These are phyloP conservation scores for Erpobdella octoculata DNA, from an alignment of 2,888 invertebrate species.

Conservation along the genomic window DNA sequence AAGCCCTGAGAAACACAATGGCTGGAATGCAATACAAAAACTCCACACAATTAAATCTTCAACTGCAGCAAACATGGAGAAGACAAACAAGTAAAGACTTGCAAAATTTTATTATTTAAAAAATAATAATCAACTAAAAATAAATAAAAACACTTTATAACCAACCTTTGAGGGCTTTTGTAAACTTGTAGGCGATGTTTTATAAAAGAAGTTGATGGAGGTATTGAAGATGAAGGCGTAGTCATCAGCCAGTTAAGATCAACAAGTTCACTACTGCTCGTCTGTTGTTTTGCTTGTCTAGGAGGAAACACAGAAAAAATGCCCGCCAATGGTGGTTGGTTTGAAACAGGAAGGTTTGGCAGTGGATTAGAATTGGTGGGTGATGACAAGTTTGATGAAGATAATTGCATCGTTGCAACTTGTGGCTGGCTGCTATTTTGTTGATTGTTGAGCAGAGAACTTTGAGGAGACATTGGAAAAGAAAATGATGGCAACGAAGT, in stretches of 20 bases:
- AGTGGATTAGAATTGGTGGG: no score
- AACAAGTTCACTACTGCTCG: background rate
- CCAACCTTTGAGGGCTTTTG: conserved; percentile 14
- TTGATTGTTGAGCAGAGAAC: background rate
- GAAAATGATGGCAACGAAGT: background rate
- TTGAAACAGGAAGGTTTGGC: no score
- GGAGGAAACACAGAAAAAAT: background rate
- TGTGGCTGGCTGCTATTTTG: background rate
- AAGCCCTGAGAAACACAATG: no score
- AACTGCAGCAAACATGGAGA: no score
- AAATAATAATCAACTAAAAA: background rate
- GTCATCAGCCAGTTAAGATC: background rate
- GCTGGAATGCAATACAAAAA: no score
- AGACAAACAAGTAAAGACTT: no score
- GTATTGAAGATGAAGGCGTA: background rate
- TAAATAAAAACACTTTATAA: background rate
- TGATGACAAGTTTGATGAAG: no score
- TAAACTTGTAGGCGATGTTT: conserved; percentile 3
- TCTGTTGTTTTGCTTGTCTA: background rate
- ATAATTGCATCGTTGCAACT: no score
- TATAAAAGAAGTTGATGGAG: background rate
- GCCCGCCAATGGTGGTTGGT: background rate
- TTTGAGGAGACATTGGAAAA: background rate
- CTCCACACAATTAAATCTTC: no score
- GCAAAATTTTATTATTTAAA: no score